phyloP scores from a whole-genome alignment of 1,140 invertebrate genomes.

The Cataglyphis hispanica region DNA sequence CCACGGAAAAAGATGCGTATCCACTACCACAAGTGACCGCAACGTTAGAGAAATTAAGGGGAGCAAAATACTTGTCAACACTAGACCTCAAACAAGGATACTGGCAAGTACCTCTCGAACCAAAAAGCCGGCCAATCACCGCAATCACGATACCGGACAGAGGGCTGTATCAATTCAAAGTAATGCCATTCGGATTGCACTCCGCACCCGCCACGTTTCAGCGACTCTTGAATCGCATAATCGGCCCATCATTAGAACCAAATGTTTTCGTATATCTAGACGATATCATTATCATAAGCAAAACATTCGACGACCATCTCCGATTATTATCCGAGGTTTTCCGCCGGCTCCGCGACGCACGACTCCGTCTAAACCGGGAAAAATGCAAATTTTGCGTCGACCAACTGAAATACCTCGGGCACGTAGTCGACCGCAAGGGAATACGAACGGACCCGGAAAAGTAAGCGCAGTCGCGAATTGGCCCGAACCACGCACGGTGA shows the following conservation, averaged over 20 bases:
- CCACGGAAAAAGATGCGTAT: too few species aligned
- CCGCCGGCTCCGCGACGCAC: slow-evolving; percentile 43
- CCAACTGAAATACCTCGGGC: slow-evolving; percentile 71
- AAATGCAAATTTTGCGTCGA: slow-evolving; percentile 69
- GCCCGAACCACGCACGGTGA: slow-evolving; percentile 72
- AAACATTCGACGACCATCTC: slow-evolving; percentile 64
- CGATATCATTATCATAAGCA: background rate
- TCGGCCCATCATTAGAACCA: background rate
- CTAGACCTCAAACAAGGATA: accelerated
- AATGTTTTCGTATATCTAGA: background rate
- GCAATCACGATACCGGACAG: too few species aligned
- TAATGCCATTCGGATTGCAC: too few species aligned
- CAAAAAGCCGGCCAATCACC: too few species aligned
- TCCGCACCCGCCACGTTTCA: too few species aligned
- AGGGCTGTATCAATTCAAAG: too few species aligned
- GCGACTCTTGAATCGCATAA: background rate
- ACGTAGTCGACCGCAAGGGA: slow-evolving; percentile 72
- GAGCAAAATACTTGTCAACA: too few species aligned
- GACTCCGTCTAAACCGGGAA: slow-evolving; percentile 66
- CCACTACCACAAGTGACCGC: too few species aligned
- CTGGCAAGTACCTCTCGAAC: too few species aligned
- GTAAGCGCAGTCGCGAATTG: slow-evolving; percentile 75
- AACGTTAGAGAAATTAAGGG: too few species aligned
- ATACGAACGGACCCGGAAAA: slow-evolving; percentile 68
- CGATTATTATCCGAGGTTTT: slow-evolving; percentile 60